Base-by-base conservation (phyloP, 2,113 vertebrate genomes). In the Agelaius tricolor region DNA sequence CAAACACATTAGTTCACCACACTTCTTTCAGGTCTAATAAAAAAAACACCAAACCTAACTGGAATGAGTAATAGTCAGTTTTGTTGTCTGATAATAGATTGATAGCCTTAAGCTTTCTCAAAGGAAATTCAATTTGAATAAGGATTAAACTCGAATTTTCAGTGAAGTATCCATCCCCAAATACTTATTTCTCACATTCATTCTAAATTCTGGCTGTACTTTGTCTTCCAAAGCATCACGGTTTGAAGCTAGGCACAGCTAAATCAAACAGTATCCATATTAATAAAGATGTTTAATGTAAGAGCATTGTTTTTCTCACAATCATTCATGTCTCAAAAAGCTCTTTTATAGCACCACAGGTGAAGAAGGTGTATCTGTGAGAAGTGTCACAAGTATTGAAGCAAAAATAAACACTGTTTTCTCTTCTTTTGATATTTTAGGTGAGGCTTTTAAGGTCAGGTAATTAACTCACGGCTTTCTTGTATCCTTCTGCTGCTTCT, bases 81-180 rank as follows among this genome's bases (percentile, higher is more conserved):
- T 92, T 96, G 91, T 89, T 89, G 71, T 91, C 87, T 89, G 63
- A 37, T 94, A 94, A 92, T 31, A 96, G 88, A 96, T 93, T 94
- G 85, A 96, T 93, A 35, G 65, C 88, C 95, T 96, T 91, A 89
- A 97, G 84, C 87, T 95, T 96, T 97, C 95, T 94, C 92, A 93
- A 96, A 97, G 87, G 65, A 95, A 98, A 97, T 80, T 92, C 84
- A 95, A 93, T 97, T 96, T 98, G 84, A 96, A 97, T 95, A 96
- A 97, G 69, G 81, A 94, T 97, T 96, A 91, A 93, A 95, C 76
- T 94, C 3, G 4, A 94, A 87, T 94, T 96, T 81, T 91, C 94
- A 96, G 66, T 51, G 84, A 96, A 95, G 72, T 65, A 84, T 94
- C 90, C 79, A 72, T 95, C 87, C 80, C 80, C 78, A 91, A 95